Base-by-base conservation (phyloP, 2,113 vertebrate species). In the Hippolais icterina region DNA sequence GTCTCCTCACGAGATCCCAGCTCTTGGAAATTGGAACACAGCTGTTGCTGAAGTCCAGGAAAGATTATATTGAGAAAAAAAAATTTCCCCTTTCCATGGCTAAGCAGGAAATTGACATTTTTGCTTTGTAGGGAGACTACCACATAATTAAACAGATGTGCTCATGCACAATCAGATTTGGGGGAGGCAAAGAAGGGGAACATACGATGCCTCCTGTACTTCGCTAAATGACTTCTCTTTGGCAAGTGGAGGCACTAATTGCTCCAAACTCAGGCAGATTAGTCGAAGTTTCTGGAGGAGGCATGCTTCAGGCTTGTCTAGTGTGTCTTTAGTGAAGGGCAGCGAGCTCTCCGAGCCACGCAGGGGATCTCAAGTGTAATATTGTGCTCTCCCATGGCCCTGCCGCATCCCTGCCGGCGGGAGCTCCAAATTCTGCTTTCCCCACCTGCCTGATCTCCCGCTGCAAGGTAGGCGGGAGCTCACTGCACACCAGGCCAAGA, bases 91-190 rank as follows among this genome's bases (percentile, higher is more conserved):
- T 77, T 95, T 96, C 75, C 59, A 5, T 54, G 84, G 94, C 90
- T 97, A 97, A 97, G 80, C 89, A 94, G 89, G 78, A 97, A 96
- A 98, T 90, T 60, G 89, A 93, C 97, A 96, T 96, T 96, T 97
- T 95, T 97, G 96, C 80, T 95, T 97, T 83, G 12, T 68, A 93
- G 97, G 91, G 85, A 93, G 85, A 89, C 76, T 88, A 72, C 89
- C 81, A 97, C 87, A 28, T 85, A 96, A 95, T 94, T 95, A 83
- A 97, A 93, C 91, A 97, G 96, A 97, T 82, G 92, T n/a, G 65
- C n/a, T 87, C 79, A 52, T 79, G 53, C 52, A 92, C 93, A 72
- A 35, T 90, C 90, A 69, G 4, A 83, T 92, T 89, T 93, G 39
- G 37, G 41, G 84, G 60, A 94, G 79, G 85, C 79, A 87, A 68